Evolutionary conservation across 1,140 invertebrate species (phyloP).

Genomic region (Hyphantria cunea): DNA sequence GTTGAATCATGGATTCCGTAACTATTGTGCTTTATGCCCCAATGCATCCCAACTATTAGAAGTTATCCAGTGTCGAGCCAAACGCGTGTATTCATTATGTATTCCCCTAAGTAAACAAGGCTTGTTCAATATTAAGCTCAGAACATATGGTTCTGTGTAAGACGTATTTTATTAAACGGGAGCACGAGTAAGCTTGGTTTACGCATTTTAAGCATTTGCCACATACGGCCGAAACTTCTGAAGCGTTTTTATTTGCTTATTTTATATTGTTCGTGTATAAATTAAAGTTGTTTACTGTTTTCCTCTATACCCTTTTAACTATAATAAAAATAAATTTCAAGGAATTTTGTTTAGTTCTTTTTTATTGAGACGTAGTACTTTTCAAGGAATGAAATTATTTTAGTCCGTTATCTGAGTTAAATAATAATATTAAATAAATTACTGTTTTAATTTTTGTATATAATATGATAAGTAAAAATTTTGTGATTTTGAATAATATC

Average conservation of each 20-base stretch:
- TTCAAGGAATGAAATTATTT: too few relatives aligned
- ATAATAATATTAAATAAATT: too few relatives aligned
- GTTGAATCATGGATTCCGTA: too few relatives aligned
- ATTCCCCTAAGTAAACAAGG: constrained; percentile 40
- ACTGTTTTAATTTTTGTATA: too few relatives aligned
- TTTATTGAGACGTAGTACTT: neutral
- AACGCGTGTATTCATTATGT: constrained; percentile 36
- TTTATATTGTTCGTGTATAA: constrained; percentile 23
- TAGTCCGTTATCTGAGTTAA: too few relatives aligned
- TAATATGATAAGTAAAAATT: too few relatives aligned
- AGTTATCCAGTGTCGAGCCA: neutral
- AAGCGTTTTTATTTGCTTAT: constrained; percentile 12
- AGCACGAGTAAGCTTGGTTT: constrained; percentile 23
- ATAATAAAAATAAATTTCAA: constrained; percentile 11
- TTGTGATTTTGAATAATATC: too few relatives aligned
- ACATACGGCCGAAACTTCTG: constrained; percentile 20
- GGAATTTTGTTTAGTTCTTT: neutral
- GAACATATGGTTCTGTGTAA: constrained; percentile 38
- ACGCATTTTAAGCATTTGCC: constrained; percentile 33
- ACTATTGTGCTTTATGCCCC: too few relatives aligned
- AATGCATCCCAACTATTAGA: too few relatives aligned
- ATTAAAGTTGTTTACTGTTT: constrained; percentile 26
- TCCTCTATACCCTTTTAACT: constrained; percentile 12
- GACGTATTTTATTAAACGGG: constrained; percentile 40
- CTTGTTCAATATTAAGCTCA: constrained; percentile 37